Percentiles rank a stretch among this genome's conserved stretches.
phyloP scores from a whole-genome alignment of 2,113 vertebrate species.

The Mellivora capensis region DNA sequence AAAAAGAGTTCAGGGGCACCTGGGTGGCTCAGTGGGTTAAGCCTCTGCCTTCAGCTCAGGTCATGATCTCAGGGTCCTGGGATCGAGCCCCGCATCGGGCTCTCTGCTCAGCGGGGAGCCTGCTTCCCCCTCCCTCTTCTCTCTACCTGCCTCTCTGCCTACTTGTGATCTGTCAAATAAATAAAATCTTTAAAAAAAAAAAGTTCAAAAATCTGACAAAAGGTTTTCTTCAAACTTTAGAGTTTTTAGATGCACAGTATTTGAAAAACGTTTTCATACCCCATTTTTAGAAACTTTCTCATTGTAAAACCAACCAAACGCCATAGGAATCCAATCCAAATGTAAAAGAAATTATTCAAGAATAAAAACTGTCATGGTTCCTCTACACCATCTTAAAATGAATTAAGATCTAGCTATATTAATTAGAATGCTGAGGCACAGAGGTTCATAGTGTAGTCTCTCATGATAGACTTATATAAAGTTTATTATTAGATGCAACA shows the following conservation, averaged over 20 bases:
- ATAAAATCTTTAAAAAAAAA: neutral
- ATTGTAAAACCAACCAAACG: neutral
- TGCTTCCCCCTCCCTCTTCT: no score
- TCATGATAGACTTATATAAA: neutral
- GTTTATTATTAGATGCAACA: neutral
- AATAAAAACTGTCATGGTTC: neutral
- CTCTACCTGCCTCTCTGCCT: no score
- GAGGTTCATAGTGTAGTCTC: neutral
- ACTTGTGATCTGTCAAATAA: no score
- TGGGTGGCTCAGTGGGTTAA: no score
- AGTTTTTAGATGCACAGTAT: neutral
- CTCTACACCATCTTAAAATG: neutral
- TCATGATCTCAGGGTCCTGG: no score
- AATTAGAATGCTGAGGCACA: neutral
- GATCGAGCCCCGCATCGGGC: no score
- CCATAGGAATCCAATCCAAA: neutral
- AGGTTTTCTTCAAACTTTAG: neutral
- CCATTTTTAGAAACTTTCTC: neutral
- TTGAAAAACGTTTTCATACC: neutral
- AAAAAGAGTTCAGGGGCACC: no score
- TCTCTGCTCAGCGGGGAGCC: no score
- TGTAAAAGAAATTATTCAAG: neutral
- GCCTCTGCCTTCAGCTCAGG: no score
- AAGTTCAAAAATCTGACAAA: neutral
- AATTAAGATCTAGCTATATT: neutral